Conservation (phyloP, 2,797 vertebrate genomes). For the Knipowitschia caucasica region DNA sequence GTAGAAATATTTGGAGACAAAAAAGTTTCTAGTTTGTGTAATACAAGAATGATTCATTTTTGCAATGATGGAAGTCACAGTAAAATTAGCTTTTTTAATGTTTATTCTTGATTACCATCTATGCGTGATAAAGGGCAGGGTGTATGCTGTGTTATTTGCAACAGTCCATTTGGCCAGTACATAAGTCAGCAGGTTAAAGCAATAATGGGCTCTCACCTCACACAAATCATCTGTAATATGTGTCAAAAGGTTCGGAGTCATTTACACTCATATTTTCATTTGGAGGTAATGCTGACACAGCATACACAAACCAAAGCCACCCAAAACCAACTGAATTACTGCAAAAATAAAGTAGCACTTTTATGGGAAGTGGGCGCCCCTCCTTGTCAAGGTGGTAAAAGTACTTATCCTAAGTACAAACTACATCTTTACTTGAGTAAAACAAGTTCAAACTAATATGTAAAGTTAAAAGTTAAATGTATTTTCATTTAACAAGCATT, state of each 20-base stretch:
- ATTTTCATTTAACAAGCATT: too few species aligned
- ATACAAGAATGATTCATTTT: conserved; percentile 31
- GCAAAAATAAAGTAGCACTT: conserved; percentile 25
- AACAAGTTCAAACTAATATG: too few species aligned
- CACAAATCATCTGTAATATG: not conserved
- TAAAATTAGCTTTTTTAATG: conserved; percentile 54
- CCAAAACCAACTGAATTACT: conserved; percentile 4
- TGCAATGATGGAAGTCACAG: conserved; percentile 18
- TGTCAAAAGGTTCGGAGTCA: not conserved
- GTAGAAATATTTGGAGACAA: too few species aligned
- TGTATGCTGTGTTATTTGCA: conserved; percentile 24
- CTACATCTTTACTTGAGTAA: too few species aligned
- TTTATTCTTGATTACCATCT: conserved; percentile 53
- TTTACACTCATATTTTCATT: conserved; percentile 13
- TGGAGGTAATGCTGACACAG: not conserved
- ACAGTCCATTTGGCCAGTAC: conserved; percentile 29
- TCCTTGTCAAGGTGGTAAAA: too few species aligned
- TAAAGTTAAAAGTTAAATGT: too few species aligned
- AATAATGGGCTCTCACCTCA: conserved; percentile 17
- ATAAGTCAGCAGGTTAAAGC: conserved; percentile 31
- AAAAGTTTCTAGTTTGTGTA: not conserved
- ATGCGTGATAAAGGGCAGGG: conserved; percentile 35
- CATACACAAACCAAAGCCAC: conserved; percentile 10
- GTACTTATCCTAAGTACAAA: too few species aligned
- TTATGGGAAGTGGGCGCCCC: conserved; percentile 11